Conservation (phyloP, 2,888 invertebrate species). For the Neoitamus cyanurus region DNA sequence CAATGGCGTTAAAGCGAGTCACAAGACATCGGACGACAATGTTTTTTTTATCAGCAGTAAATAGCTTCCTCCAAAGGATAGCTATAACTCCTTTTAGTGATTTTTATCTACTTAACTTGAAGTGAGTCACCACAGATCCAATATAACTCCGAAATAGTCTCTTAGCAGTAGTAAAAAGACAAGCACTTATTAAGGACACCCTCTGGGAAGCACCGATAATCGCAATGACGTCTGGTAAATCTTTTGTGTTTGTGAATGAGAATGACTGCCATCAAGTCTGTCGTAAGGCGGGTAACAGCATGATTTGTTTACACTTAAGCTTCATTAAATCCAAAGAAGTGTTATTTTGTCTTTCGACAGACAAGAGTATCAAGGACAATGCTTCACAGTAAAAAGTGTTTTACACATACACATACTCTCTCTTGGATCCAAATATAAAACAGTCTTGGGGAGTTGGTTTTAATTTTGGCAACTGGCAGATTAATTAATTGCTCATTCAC, state of each 20-base stretch:
- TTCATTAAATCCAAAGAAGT: neutral
- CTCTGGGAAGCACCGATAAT: neutral
- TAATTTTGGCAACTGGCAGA: too few species aligned
- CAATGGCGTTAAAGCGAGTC: too few species aligned
- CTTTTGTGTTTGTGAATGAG: neutral
- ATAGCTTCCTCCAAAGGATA: too few species aligned
- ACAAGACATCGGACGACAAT: too few species aligned
- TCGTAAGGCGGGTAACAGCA: neutral
- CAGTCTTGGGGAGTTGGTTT: too few species aligned
- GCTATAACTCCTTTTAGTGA: too few species aligned
- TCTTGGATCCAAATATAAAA: too few species aligned
- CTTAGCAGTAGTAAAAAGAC: neutral
- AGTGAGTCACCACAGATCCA: neutral
- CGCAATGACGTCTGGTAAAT: neutral
- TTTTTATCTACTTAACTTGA: too few species aligned
- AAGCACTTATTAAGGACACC: neutral
- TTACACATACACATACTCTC: neutral
- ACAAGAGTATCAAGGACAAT: neutral
- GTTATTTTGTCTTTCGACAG: neutral
- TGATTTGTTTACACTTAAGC: neutral
- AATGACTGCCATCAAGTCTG: neutral
- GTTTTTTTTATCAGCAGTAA: too few species aligned
- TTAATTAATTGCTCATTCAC: too few species aligned
- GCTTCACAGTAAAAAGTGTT: neutral
- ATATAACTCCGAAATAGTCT: neutral